Conservation (phyloP, 2,888 invertebrate species). For the Ophioninae sp. region DNA sequence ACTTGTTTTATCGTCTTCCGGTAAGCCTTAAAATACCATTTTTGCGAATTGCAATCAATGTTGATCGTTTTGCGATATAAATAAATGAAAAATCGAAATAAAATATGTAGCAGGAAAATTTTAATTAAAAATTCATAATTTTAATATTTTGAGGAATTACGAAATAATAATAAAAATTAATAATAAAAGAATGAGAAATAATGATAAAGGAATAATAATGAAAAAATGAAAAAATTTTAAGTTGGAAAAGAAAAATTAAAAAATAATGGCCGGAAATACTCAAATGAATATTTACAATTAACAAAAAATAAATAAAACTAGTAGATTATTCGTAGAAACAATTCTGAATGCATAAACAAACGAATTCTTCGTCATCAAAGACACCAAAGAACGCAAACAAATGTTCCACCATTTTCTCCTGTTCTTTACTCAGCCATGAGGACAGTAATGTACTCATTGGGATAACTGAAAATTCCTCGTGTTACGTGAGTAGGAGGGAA, state of each 20-base stretch:
- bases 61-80: no score
- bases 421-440: neutral
- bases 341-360: neutral
- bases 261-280: neutral
- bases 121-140: no score
- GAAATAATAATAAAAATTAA: no score
- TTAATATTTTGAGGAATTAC: no score
- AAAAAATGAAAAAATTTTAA: no score
- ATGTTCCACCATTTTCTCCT: neutral
- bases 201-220: no score
- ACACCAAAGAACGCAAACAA: neutral
- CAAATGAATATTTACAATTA: neutral
- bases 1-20: neutral
- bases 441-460: conserved; percentile 6
- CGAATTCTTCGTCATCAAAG: neutral
- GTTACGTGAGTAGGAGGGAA: conserved; percentile 20
- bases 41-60: neutral
- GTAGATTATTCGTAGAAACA: neutral
- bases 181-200: no score
- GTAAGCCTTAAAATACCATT: neutral
- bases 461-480: conserved; percentile 9
- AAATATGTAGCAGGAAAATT: no score
- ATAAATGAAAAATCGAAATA: no score
- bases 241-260: neutral
- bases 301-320: neutral